A percentile compares a stretch with the other conserved stretches of the same genome.
These are phyloP conservation scores for Eolophus roseicapilla DNA, from an alignment of 2,113 vertebrate genomes.

Conservation along the genomic window DNA sequence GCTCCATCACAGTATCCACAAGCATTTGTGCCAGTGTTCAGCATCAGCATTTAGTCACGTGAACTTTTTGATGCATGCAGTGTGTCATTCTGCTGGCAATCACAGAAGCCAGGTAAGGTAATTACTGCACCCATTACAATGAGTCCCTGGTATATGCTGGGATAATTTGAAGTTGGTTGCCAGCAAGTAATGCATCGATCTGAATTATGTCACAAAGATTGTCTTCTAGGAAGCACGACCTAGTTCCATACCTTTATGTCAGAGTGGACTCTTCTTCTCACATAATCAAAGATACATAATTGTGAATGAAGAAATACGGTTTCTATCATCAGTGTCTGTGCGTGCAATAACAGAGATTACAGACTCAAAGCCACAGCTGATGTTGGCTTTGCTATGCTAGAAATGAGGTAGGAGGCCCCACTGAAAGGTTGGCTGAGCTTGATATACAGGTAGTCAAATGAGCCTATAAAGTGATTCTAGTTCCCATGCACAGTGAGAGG, in stretches of 20 bases:
- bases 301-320: neutral
- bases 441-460: slow-evolving; percentile 35
- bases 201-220: neutral
- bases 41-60: neutral
- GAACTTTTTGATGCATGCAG: neutral
- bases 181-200: neutral
- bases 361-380: neutral
- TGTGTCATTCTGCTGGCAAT: neutral
- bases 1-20: neutral
- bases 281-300: neutral
- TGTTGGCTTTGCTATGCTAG: neutral
- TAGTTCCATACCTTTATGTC: neutral
- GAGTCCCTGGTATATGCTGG: neutral
- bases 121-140: neutral
- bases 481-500: slow-evolving; percentile 15
- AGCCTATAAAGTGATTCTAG: neutral
- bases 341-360: neutral
- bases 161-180: neutral
- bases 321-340: neutral
- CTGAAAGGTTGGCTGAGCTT: neutral
- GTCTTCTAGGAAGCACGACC: neutral
- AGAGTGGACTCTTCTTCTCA: neutral
- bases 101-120: neutral
- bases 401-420: neutral
- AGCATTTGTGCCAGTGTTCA: neutral